Base-by-base conservation (phyloP, 2,113 vertebrate species). In the Mola mola region DNA sequence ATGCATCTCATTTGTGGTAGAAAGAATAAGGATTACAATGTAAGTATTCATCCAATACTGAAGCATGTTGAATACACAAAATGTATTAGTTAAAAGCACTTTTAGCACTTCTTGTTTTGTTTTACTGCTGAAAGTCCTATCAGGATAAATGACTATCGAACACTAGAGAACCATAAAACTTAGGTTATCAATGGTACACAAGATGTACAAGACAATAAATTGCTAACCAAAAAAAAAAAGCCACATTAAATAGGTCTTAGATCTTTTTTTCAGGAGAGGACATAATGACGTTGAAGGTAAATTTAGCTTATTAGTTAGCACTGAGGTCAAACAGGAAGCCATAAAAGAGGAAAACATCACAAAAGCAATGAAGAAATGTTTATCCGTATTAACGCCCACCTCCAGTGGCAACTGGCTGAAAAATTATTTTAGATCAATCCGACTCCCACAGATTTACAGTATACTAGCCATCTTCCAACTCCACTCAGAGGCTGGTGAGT, bases 301-400 rank as follows among this genome's bases (percentile, higher is more conserved):
- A 57, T 26, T 37, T 44, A 3, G 41, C 16, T 34, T 46, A 59
- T 64, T 16, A 26, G 17, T 34, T 79, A 72, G 46, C 36, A 52
- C 8, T 8, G 10, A 37, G 11, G 16, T 46, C 33, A 48, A 71
- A 64, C 47, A 65, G 63, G 66, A 84, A 75, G 61, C 31, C 40
- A 47, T 44, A 24, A 63, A 56, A 24, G 48, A 60, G 50, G 21
- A 50, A 36, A 46, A 55, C 8, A 9, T 60, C 48, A 50, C 7
- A 36, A 9, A 63, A 17, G 56, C 11, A 51, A 8, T 71, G 60
- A 82, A 61, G 70, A 88, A 86, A 66, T 81, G 38, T 78, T 82
- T 81, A 52, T 78, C 57, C 34, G 8, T 28, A 21, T 11, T 29
- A 2, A 16, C 2, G 8, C 36, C 51, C 25, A 63, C 55, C 57